Conservation (phyloP, 2,888 invertebrate genomes). For the Melanchra persicariae region DNA sequence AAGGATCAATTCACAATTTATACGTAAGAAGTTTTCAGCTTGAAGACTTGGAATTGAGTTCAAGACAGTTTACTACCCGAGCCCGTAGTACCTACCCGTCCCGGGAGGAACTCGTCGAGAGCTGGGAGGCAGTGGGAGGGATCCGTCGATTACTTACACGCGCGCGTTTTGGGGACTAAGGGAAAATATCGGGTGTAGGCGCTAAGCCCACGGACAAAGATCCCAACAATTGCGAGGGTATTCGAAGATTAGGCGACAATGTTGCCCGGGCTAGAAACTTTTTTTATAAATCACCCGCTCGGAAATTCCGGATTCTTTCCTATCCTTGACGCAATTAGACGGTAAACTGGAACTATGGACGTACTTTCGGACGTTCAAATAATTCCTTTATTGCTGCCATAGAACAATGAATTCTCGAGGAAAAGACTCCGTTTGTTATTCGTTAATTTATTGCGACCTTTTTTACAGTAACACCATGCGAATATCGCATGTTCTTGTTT, state of each 20-base stretch:
- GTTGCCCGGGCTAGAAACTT: slow-evolving; percentile 35
- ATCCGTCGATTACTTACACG: slow-evolving; percentile 64
- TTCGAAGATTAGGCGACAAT: slow-evolving; percentile 56
- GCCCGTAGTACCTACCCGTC: slow-evolving; percentile 28
- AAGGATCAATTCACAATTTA: slow-evolving; percentile 64
- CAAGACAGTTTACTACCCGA: slow-evolving; percentile 59
- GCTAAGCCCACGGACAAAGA: slow-evolving; percentile 51
- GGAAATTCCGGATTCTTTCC: slow-evolving; percentile 27
- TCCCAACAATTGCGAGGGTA: slow-evolving; percentile 43
- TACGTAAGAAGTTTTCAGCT: slow-evolving; percentile 57
- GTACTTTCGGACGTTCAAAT: slow-evolving; percentile 23
- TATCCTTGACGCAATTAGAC: slow-evolving; percentile 30
- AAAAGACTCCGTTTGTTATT: slow-evolving; percentile 31
- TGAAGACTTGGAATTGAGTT: slow-evolving; percentile 61
- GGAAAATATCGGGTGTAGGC: slow-evolving; percentile 48
- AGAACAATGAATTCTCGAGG: slow-evolving; percentile 45
- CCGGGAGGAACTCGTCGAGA: slow-evolving; percentile 47
- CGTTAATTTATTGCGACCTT: slow-evolving; percentile 45
- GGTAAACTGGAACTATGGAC: slow-evolving; percentile 17
- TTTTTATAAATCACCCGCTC: slow-evolving; percentile 48
- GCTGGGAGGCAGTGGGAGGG: slow-evolving; percentile 49
- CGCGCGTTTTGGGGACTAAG: slow-evolving; percentile 44
- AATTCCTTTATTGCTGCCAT: slow-evolving; percentile 40
- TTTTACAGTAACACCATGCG: slow-evolving; percentile 12
- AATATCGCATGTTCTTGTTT: slow-evolving; percentile 32